Conservation (phyloP, 2,797 vertebrate species). For the Pampus argenteus region DNA sequence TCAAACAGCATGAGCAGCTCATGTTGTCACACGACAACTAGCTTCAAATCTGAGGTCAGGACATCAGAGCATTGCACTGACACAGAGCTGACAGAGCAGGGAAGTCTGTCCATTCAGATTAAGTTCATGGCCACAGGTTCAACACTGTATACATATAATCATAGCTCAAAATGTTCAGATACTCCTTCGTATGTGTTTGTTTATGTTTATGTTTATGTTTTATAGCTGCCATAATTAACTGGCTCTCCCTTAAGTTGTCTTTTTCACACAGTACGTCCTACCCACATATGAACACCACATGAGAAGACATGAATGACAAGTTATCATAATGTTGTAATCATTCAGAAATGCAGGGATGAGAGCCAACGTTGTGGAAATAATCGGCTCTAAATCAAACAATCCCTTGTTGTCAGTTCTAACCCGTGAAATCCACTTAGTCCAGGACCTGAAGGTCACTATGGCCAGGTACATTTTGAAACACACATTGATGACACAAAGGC, state of each 20-base stretch:
- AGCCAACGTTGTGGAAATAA: constrained; percentile 14
- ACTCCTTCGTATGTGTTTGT: background rate
- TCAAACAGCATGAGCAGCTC: background rate
- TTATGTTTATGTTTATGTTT: background rate
- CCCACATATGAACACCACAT: too few relatives aligned
- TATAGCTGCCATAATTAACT: background rate
- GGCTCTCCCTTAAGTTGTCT: background rate
- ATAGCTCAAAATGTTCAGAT: too few relatives aligned
- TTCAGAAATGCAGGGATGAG: background rate
- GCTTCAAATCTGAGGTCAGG: background rate
- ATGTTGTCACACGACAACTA: background rate
- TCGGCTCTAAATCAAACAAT: constrained; percentile 30
- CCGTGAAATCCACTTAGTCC: constrained; percentile 30
- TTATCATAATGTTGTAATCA: background rate
- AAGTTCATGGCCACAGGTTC: background rate
- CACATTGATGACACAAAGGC: constrained; percentile 28
- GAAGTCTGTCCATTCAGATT: background rate
- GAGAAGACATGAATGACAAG: background rate
- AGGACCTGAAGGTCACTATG: constrained; percentile 11
- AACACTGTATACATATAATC: background rate
- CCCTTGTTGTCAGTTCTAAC: constrained; percentile 16
- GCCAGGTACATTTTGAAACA: constrained; percentile 22
- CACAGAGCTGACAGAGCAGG: background rate
- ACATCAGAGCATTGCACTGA: background rate
- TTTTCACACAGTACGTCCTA: background rate